phyloP scores from a whole-genome alignment of 2,797 vertebrate species.

The Aratinga solstitialis region DNA sequence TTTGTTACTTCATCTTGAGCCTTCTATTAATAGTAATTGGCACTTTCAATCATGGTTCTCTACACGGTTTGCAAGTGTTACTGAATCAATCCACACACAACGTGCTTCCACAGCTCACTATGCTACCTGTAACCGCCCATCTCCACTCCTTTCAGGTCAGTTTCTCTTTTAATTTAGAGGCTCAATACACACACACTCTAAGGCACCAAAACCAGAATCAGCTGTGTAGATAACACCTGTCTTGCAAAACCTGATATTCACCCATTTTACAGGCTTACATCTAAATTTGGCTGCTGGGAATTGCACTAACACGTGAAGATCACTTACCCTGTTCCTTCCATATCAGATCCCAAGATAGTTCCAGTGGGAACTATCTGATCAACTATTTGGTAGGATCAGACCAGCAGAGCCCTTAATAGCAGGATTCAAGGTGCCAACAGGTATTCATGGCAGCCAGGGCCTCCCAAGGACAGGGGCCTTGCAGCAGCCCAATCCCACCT shows the following conservation, averaged over 20 bases:
- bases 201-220: background rate
- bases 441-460: background rate
- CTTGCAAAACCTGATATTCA: background rate
- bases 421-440: background rate
- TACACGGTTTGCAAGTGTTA: fast-evolving
- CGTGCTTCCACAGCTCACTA: background rate
- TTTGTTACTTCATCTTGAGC: slow-evolving; percentile 7
- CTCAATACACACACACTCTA: background rate
- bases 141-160: background rate
- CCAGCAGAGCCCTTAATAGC: background rate
- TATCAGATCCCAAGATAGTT: background rate
- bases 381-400: background rate
- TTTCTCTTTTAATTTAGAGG: background rate
- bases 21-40: slow-evolving; percentile 36
- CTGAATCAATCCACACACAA: background rate
- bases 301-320: background rate
- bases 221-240: background rate
- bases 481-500: background rate
- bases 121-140: background rate
- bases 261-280: background rate
- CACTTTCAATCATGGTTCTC: background rate
- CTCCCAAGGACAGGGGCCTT: background rate
- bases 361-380: background rate
- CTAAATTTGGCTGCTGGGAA: background rate
- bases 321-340: background rate